Evolutionary conservation across 2,888 invertebrate species (phyloP).

Genomic region (Drosophila borborema): DNA sequence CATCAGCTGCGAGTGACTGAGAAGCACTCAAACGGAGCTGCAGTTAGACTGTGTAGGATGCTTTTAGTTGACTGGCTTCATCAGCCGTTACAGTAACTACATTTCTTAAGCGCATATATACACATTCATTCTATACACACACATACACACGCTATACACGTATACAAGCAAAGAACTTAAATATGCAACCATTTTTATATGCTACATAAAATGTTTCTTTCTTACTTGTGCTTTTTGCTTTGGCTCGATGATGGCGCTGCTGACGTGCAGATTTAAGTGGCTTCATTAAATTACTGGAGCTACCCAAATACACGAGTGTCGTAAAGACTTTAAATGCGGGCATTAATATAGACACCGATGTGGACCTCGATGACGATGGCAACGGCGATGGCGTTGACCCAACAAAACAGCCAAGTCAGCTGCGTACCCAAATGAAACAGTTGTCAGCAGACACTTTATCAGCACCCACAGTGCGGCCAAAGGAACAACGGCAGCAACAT

Average conservation of each 20-base stretch:
- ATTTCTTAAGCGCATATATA: conserved; percentile 51
- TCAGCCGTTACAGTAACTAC: conserved; percentile 57
- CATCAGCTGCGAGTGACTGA: conserved; percentile 29
- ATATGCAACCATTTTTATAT: conserved; percentile 69
- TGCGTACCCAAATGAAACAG: conserved; percentile 56
- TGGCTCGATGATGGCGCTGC: conserved; percentile 40
- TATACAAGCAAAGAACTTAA: conserved; percentile 44
- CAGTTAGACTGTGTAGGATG: conserved; percentile 28
- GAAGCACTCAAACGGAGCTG: conserved; percentile 37
- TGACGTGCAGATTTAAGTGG: conserved; percentile 83
- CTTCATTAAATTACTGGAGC: conserved; percentile 84
- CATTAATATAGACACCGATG: conserved; percentile 76
- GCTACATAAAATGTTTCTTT: conserved; percentile 64
- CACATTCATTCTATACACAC: conserved; percentile 12
- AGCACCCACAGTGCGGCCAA: conserved; percentile 39
- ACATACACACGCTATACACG: conserved; percentile 3
- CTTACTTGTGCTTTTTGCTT: conserved; percentile 32
- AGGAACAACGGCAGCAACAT: conserved; percentile 26
- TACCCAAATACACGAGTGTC: conserved; percentile 83
- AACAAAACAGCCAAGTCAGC: conserved; percentile 69
- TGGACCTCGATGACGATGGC: conserved; percentile 40
- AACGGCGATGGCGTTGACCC: conserved; percentile 63
- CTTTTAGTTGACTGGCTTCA: conserved; percentile 48
- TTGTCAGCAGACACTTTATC: conserved; percentile 58
- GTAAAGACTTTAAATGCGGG: conserved; percentile 83